Conservation (phyloP, 2,113 vertebrate genomes). For the Pelecanoides urinatrix region DNA sequence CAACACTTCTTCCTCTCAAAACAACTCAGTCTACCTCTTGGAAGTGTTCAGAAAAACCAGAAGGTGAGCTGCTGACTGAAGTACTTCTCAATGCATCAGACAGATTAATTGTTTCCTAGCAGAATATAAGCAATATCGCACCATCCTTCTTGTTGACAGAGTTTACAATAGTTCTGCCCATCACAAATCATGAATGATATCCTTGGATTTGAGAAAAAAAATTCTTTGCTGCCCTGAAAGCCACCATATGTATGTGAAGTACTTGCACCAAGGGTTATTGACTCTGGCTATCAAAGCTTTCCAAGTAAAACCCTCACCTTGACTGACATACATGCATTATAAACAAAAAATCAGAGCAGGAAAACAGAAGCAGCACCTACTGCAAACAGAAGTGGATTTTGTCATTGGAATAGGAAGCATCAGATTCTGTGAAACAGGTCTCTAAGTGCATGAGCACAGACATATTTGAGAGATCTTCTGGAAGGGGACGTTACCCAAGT, state of each 20-base stretch:
- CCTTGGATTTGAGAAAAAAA: not conserved
- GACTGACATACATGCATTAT: fast-evolving
- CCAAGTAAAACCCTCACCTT: not conserved
- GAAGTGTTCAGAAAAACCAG: not conserved
- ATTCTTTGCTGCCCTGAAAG: not conserved
- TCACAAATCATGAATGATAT: not conserved
- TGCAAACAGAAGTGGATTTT: not conserved
- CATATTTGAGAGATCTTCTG: not conserved
- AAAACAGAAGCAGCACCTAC: not conserved
- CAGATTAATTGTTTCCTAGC: not conserved
- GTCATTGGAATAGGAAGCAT: not conserved
- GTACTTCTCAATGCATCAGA: not conserved
- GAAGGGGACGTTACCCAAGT: not conserved
- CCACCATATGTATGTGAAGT: not conserved
- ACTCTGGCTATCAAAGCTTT: not conserved
- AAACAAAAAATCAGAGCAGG: not conserved
- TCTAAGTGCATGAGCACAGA: fast-evolving
- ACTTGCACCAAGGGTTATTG: not conserved
- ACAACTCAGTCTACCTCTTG: not conserved
- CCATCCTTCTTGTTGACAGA: not conserved
- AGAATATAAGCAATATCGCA: not conserved
- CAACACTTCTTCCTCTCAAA: not conserved
- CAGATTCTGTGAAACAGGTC: not conserved
- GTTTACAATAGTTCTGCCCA: not conserved
- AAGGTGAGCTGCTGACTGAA: not conserved